Evolutionary conservation across 2,113 vertebrate species (phyloP).

Genomic region (Trochalopteron elliotii): DNA sequence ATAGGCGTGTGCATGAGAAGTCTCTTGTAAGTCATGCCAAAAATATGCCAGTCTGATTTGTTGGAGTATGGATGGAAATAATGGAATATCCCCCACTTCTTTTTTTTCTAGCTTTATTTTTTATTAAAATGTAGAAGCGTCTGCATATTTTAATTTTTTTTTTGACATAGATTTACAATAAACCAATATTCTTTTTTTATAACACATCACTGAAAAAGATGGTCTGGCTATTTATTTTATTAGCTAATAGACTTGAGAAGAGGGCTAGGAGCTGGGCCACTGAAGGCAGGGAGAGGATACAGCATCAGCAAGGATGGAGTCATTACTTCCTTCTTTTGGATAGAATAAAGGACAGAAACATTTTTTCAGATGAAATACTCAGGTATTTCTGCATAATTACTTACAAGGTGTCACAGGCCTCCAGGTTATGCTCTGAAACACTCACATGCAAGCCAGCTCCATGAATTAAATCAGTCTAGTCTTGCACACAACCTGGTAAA

Average conservation of each 20-base stretch:
- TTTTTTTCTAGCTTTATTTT: not conserved
- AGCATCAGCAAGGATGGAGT: not conserved
- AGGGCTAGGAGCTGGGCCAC: not conserved
- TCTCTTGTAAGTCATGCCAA: not conserved
- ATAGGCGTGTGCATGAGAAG: not conserved
- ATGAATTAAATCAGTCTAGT: not conserved
- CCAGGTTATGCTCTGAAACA: not conserved
- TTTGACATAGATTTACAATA: not conserved
- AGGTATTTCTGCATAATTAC: not conserved
- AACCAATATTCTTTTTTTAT: not conserved
- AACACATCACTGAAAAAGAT: not conserved
- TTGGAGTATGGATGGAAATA: not conserved
- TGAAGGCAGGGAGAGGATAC: not conserved
- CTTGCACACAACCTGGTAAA: not conserved
- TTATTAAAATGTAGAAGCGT: not conserved
- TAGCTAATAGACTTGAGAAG: not conserved
- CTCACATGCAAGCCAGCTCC: not conserved
- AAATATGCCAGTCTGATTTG: not conserved
- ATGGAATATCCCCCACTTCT: not conserved
- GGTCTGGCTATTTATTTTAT: not conserved
- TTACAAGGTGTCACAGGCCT: not conserved
- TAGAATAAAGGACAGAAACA: not conserved
- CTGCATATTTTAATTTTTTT: fast-evolving
- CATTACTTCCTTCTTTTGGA: not conserved
- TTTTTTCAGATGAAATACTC: not conserved